Evolutionary conservation across 2,797 vertebrate genomes (phyloP).

Genomic region (Betta splendens): DNA sequence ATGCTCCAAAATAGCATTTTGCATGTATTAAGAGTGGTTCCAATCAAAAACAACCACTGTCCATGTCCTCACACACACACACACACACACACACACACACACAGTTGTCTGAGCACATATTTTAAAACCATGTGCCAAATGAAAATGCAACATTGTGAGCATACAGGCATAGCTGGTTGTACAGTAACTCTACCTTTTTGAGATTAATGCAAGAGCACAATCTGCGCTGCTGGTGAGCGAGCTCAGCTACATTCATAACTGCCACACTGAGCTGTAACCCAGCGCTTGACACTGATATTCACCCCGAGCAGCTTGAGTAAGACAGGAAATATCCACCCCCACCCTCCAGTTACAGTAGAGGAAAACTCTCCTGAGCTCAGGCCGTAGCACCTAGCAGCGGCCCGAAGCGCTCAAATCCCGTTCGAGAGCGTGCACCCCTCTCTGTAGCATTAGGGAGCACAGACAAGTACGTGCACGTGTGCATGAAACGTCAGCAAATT

Average conservation of each 20-base stretch:
- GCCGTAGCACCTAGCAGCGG: slow-evolving; percentile 46
- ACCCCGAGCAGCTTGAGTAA: slow-evolving; percentile 66
- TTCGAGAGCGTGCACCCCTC: slow-evolving; percentile 49
- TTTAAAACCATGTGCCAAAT: too few species aligned
- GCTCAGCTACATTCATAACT: slow-evolving; percentile 25
- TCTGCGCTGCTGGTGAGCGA: slow-evolving; percentile 27
- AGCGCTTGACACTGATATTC: slow-evolving; percentile 69
- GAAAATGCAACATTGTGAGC: too few species aligned
- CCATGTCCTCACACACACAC: too few species aligned
- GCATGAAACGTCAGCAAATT: slow-evolving; percentile 36
- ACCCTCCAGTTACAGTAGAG: slow-evolving; percentile 44
- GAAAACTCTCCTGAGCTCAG: slow-evolving; percentile 46
- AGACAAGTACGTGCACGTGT: slow-evolving; percentile 48
- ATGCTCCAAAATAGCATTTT: too few species aligned
- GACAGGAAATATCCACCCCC: slow-evolving; percentile 67
- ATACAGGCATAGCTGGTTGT: background rate
- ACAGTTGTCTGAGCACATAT: too few species aligned
- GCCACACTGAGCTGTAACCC: slow-evolving; percentile 69
- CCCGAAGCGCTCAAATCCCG: slow-evolving; percentile 56
- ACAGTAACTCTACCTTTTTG: background rate
- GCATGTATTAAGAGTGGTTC: too few species aligned
- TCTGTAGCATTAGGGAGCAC: slow-evolving; percentile 59
- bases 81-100: too few species aligned
- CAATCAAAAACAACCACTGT: too few species aligned
- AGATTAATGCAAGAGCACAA: slow-evolving; percentile 19